These are phyloP conservation scores for Cryptomyrus ogoouensis DNA, from an alignment of 2,113 vertebrate species.

Conservation along the genomic window DNA sequence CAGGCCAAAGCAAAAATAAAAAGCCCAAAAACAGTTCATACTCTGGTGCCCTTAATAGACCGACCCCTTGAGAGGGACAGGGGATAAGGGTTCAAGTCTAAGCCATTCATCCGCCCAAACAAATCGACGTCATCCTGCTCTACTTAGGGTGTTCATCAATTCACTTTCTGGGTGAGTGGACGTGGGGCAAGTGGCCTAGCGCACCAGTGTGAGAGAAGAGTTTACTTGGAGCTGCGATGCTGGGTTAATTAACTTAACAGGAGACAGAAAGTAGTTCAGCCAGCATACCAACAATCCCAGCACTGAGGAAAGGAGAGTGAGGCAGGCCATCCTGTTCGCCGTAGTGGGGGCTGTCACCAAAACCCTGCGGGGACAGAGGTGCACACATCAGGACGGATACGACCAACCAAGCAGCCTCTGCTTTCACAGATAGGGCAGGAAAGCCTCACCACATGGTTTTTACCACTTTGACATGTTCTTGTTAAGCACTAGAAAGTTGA, in stretches of 20 bases:
- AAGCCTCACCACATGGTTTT: not conserved
- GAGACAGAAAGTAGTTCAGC: not conserved
- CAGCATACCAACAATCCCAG: slow-evolving; percentile 78
- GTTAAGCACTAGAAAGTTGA: too few relatives aligned
- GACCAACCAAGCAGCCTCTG: not conserved
- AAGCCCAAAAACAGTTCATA: slow-evolving; percentile 38
- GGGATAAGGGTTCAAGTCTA: not conserved
- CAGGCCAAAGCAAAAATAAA: not conserved
- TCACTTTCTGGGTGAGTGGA: not conserved
- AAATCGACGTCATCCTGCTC: not conserved
- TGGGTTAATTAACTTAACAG: not conserved
- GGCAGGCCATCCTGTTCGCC: slow-evolving; percentile 68
- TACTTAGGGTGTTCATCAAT: too few relatives aligned
- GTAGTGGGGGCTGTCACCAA: slow-evolving; percentile 74
- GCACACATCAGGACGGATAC: not conserved
- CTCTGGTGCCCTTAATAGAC: slow-evolving; percentile 45
- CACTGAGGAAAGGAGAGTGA: slow-evolving; percentile 72
- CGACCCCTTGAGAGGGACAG: slow-evolving; percentile 1
- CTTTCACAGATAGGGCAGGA: not conserved
- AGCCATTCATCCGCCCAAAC: not conserved
- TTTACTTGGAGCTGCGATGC: not conserved
- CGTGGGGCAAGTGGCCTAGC: slow-evolving; percentile 11
- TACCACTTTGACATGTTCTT: too few relatives aligned
- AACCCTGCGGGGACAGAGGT: slow-evolving; percentile 57
- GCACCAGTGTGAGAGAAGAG: not conserved